phyloP scores from a whole-genome alignment of 2,113 vertebrate species.

The Callithrix jacchus region DNA sequence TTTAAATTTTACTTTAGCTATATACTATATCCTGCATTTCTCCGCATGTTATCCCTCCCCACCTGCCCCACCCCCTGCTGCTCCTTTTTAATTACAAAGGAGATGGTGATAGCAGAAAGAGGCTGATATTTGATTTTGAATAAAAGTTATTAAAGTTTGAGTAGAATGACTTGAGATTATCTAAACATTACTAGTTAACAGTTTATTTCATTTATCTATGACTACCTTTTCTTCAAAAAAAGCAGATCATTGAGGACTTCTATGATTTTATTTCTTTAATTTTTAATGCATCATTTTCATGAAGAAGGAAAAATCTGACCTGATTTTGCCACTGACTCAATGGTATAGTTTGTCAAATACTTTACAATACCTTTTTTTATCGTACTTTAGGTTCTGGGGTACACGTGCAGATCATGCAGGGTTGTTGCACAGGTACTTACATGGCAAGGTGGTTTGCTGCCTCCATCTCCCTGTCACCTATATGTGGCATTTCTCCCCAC shows the following conservation, averaged over 20 bases:
- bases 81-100: not conserved
- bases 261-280: not conserved
- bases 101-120: not conserved
- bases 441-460: no score
- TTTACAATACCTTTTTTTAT: not conserved
- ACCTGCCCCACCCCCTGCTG: no score
- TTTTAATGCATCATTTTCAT: not conserved
- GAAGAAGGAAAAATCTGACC: not conserved
- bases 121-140: not conserved
- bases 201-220: not conserved
- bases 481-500: no score
- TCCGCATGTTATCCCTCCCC: no score
- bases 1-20: not conserved
- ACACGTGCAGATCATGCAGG: no score
- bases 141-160: not conserved
- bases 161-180: slow-evolving; percentile 1
- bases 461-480: no score
- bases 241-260: not conserved
- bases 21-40: no score
- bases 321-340: not conserved
- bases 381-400: no score
- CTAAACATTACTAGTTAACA: not conserved
- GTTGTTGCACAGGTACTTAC: no score
- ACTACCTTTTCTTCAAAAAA: not conserved
- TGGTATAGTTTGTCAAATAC: not conserved